Base-by-base conservation (phyloP, 2,797 vertebrate genomes). In the Sebastes steindachneri region DNA sequence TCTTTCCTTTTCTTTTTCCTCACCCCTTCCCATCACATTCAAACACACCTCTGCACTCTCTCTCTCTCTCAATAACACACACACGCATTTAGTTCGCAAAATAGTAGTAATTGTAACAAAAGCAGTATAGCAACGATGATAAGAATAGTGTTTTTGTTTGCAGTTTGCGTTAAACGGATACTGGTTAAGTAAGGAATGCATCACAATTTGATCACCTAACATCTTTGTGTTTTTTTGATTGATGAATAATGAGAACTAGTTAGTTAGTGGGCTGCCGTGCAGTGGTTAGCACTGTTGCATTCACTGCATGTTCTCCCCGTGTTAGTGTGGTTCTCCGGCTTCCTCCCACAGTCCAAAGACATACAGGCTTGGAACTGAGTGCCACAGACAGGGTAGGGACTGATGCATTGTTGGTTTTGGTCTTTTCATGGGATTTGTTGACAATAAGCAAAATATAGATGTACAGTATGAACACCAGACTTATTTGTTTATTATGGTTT, bases 41-140 rank as follows among this genome's bases (percentile, higher is more conserved):
- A n/a, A 4, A 48, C 45, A 67, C 45, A 62, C 7, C 5, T 37
- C 2, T 12, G 4, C n/a, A 21, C 41, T 12, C n/a, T 12, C 25
- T n/a, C 25, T 25, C n/a, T 37, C 21, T 8, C 62, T 64, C 21
- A 25, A 19, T 0, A 48, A 59, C 31, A 55, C 10, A 45, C 33
- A 45, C 17, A 45, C 25, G 35, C n/a, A 35, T 48, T 21, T 21
- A 35, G 5, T 25, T 59, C 17, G 58, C 23, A 77, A 68, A 87
- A 85, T 79, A 84, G 64, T 66, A 28, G 15, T 7, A 64, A 0
- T 41, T 1, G 14, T 7, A 41, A 1, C 1, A 21, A 23, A n/a
- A 76, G 73, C 19, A 19, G 31, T 76, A 80, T 14, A 71, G 63
- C 9, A 35, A 10, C 9, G 9, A 64, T 19, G 35, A 86, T n/a